Evolutionary conservation across 2,888 invertebrate species (phyloP).

Genomic region (Nematopogon swammerdamellus): DNA sequence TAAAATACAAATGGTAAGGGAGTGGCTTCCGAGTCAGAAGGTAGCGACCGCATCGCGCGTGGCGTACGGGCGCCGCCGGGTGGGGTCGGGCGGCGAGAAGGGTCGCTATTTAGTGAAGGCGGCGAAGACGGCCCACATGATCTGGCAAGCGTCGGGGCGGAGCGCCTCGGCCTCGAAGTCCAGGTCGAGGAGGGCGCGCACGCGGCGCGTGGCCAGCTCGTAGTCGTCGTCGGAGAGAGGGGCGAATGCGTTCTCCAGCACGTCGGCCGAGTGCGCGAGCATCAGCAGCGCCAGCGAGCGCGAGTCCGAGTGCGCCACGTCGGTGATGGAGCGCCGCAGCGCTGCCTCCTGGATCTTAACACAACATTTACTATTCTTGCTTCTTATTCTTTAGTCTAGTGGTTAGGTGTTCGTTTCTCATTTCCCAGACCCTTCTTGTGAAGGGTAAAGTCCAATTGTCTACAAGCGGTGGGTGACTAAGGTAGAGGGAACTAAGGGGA

Average conservation of each 20-base stretch:
- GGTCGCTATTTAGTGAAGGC: slow-evolving; percentile 91
- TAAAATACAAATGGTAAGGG: not conserved
- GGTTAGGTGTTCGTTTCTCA: too few relatives aligned
- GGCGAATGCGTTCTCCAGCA: slow-evolving; percentile 98
- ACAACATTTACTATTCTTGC: slow-evolving; percentile 1
- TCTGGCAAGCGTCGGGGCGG: slow-evolving; percentile 87
- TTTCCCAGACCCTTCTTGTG: too few relatives aligned
- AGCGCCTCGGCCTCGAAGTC: slow-evolving; percentile 95
- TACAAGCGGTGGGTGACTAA: too few relatives aligned
- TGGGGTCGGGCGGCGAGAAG: slow-evolving; percentile 3
- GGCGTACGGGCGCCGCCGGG: too few relatives aligned
- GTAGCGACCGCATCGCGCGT: too few relatives aligned
- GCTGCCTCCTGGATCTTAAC: slow-evolving; percentile 98
- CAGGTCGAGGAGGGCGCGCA: slow-evolving; percentile 91
- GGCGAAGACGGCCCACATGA: slow-evolving; percentile 99
- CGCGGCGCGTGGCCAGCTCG: slow-evolving; percentile 96
- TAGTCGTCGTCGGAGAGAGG: slow-evolving; percentile 97
- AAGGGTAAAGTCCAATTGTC: too few relatives aligned
- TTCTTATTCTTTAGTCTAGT: too few relatives aligned
- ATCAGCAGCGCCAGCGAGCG: slow-evolving; percentile 90
- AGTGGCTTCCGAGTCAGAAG: not conserved
- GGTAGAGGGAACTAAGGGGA: too few relatives aligned
- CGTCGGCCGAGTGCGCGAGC: slow-evolving; percentile 97
- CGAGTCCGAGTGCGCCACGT: slow-evolving; percentile 96
- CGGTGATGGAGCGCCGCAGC: slow-evolving; percentile 93